Percentiles rank a stretch among this genome's conserved stretches.
phyloP scores from a whole-genome alignment of 2,888 invertebrate species.

The Terebella lapidaria region DNA sequence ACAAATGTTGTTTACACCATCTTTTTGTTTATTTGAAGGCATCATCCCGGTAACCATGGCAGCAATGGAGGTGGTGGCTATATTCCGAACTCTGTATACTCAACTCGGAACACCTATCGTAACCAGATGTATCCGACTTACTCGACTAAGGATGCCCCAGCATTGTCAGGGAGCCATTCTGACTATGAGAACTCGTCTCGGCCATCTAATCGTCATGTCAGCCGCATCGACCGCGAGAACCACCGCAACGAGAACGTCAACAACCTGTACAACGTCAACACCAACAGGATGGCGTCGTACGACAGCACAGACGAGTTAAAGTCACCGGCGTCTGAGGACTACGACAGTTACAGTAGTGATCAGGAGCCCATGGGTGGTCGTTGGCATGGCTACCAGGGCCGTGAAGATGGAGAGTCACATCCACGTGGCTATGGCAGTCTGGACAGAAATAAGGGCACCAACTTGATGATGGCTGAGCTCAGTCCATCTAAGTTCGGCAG shows the following conservation, averaged over 20 bases:
- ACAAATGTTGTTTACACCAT: too few species aligned
- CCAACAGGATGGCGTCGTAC: constrained; percentile 49
- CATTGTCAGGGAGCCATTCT: constrained; percentile 31
- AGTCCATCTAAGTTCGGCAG: constrained; percentile 35
- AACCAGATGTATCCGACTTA: constrained; percentile 53
- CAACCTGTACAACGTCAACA: constrained; percentile 25
- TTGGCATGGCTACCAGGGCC: not conserved
- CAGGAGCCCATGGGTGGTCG: not conserved
- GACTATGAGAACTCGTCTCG: constrained; percentile 37
- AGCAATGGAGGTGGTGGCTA: constrained; percentile 33
- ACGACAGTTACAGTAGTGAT: constrained; percentile 1
- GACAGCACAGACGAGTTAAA: constrained; percentile 43
- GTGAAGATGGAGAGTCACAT: not conserved
- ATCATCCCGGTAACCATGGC: not conserved
- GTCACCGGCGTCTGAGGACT: constrained; percentile 23
- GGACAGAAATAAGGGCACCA: constrained; percentile 11
- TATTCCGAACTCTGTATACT: constrained; percentile 46
- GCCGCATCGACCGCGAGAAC: not conserved
- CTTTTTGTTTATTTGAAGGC: too few species aligned
- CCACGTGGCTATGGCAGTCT: constrained; percentile 15
- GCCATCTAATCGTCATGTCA: not conserved
- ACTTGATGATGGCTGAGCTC: constrained; percentile 16
- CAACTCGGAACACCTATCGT: constrained; percentile 48
- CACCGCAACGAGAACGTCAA: constrained; percentile 4
- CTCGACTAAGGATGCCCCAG: constrained; percentile 37